phyloP scores from a whole-genome alignment of 2,888 invertebrate species.

The Sesamia inferens region DNA sequence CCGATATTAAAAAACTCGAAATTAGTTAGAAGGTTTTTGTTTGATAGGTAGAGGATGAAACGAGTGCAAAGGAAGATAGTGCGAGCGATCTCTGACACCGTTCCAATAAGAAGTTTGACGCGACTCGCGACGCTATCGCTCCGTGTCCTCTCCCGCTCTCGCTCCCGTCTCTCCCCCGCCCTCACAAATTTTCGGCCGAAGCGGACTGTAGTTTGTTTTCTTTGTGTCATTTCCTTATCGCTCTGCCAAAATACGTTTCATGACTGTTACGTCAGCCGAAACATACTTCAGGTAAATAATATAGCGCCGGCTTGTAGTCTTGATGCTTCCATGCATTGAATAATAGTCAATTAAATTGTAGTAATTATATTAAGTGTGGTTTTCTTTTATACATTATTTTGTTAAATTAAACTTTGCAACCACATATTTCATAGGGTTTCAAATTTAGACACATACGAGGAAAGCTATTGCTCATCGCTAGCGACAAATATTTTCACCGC shows the following conservation, averaged over 20 bases:
- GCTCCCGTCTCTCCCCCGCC: conserved; percentile 68
- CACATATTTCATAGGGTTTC: conserved; percentile 4
- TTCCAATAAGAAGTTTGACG: conserved; percentile 88
- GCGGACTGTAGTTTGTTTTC: conserved; percentile 89
- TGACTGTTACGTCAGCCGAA: conserved; percentile 88
- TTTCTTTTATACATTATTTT: neutral
- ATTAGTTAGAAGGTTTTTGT: conserved; percentile 65
- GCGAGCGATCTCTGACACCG: conserved; percentile 84
- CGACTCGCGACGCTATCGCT: conserved; percentile 72
- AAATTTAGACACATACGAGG: conserved; percentile 18
- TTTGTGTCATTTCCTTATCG: conserved; percentile 90
- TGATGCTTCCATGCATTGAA: conserved; percentile 72
- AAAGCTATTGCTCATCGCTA: conserved; percentile 31
- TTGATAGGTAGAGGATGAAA: conserved; percentile 47
- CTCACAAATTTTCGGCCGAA: conserved; percentile 86
- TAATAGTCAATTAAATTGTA: conserved; percentile 20
- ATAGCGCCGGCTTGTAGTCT: conserved; percentile 73
- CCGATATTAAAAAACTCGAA: conserved; percentile 60
- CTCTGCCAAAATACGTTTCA: conserved; percentile 89
- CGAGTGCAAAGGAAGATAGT: conserved; percentile 79
- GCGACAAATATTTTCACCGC: conserved; percentile 58
- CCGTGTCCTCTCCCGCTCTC: conserved; percentile 62
- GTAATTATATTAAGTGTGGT: neutral
- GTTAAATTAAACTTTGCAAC: conserved; percentile 3
- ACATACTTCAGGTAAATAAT: conserved; percentile 88